These are phyloP conservation scores for Hyles vespertilio DNA, from an alignment of 1,140 invertebrate species.

Conservation along the genomic window DNA sequence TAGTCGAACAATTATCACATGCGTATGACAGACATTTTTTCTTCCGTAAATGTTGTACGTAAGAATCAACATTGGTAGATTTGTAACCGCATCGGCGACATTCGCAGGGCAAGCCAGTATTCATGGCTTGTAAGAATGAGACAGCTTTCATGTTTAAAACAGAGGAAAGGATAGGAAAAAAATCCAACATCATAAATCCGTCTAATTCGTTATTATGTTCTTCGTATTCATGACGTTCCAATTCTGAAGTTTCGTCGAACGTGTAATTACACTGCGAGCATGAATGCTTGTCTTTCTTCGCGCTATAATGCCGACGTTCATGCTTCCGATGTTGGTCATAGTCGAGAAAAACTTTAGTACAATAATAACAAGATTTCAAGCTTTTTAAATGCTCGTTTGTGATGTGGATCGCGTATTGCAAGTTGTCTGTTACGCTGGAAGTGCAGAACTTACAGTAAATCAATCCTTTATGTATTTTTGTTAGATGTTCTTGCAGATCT, in stretches of 20 bases:
- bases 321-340: constrained; percentile 24
- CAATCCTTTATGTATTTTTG: constrained; percentile 33
- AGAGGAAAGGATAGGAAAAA: constrained; percentile 36
- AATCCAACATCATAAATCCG: constrained; percentile 34
- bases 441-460: constrained; percentile 1
- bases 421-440: background rate
- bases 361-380: constrained; percentile 39
- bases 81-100: constrained; percentile 32
- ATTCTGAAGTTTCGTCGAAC: constrained; percentile 26
- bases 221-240: constrained; percentile 40
- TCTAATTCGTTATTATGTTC: constrained; percentile 30
- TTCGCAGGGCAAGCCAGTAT: constrained; percentile 18
- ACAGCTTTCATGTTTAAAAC: constrained; percentile 41
- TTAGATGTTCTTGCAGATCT: constrained; percentile 44
- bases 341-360: constrained; percentile 34
- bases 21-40: constrained; percentile 28
- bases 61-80: constrained; percentile 19
- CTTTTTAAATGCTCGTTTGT: constrained; percentile 31
- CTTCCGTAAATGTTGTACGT: constrained; percentile 39
- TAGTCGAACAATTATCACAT: constrained; percentile 42
- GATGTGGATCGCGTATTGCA: constrained; percentile 38
- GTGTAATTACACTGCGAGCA: constrained; percentile 40
- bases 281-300: constrained; percentile 9
- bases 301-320: constrained; percentile 36
- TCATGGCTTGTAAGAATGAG: constrained; percentile 25